Evolutionary conservation across 2,113 vertebrate genomes (phyloP), one percentile per base, ranked within the genome.

Genomic region (Perca flavescens): DNA sequence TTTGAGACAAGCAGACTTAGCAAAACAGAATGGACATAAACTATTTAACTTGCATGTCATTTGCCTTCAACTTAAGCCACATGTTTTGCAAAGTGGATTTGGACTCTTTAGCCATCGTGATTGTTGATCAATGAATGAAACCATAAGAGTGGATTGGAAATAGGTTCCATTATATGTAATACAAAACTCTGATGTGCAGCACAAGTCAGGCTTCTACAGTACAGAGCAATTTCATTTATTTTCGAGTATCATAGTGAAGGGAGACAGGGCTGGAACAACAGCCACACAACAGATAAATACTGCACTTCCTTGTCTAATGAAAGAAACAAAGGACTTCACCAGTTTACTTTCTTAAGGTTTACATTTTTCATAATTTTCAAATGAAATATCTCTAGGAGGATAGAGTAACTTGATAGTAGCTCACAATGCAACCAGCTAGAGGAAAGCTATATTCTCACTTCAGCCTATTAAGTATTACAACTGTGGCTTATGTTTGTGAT

Each of bases 221-320:
- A 16, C 31, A 70, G 21, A 47, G 40, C 14, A 74, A 46, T 65
- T 9, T 0, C 58, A 60, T 56, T 52, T 66, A 25, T 80, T 77
- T 67, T 52, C 5, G 25, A 53, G 57, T 6, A 54, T 50, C 4
- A 56, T 11, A 57, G 60, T 61, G 34, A 60, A 60, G 17, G 19
- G 72, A 69, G 15, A 65, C 40, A 60, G 22, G 13, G 31, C 21
- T 28, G 17, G 6, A 36, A 61, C n/a, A 74, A 25, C 4, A 74
- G 19, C 50, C 50, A 50, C 40, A 78, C 15, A 31, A 22, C 34
- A 16, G 36, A 19, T 64, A 79, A 85, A 77, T 8, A 12, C 11
- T 56, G n/a, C 13, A 84, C 84, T 83, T 86, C 82, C 76, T 84
- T 49, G 25, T 77, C 57, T 9, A 21, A 13, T n/a, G 3, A 47